Evolutionary conservation across 2,113 vertebrate species (phyloP).

Genomic region (Pygoscelis adeliae): DNA sequence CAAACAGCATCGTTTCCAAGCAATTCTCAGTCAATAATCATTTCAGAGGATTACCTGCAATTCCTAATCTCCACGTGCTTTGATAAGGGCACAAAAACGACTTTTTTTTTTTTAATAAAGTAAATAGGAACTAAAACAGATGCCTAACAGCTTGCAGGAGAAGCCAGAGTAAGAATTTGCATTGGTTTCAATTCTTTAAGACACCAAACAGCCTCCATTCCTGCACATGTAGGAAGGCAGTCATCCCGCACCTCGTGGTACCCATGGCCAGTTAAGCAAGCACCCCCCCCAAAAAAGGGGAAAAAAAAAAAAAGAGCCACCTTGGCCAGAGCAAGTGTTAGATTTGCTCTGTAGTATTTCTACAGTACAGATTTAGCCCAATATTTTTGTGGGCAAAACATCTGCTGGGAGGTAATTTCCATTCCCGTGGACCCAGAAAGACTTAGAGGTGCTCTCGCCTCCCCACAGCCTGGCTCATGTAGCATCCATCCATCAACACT

Average conservation of each 20-base stretch:
- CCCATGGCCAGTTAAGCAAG: background rate
- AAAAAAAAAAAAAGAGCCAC: background rate
- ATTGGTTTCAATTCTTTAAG: background rate
- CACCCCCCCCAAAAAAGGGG: background rate
- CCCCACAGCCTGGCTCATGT: background rate
- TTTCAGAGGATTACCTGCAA: background rate
- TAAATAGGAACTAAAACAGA: background rate
- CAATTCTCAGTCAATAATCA: background rate
- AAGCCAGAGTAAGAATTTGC: background rate
- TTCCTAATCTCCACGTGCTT: background rate
- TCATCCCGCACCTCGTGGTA: background rate
- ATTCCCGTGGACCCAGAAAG: background rate
- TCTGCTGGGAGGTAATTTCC: background rate
- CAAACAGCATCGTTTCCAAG: background rate
- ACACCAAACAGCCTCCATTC: background rate
- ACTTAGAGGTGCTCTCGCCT: background rate
- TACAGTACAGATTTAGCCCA: background rate
- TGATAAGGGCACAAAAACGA: background rate
- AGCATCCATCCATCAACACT: background rate
- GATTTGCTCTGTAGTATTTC: background rate
- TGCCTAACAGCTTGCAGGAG: background rate
- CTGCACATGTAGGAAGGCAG: background rate
- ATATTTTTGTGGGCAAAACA: background rate
- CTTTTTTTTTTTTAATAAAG: background rate
- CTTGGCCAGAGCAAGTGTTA: background rate